These are phyloP conservation scores for Agrochola circellaris DNA, from an alignment of 2,888 invertebrate species.

Conservation along the genomic window DNA sequence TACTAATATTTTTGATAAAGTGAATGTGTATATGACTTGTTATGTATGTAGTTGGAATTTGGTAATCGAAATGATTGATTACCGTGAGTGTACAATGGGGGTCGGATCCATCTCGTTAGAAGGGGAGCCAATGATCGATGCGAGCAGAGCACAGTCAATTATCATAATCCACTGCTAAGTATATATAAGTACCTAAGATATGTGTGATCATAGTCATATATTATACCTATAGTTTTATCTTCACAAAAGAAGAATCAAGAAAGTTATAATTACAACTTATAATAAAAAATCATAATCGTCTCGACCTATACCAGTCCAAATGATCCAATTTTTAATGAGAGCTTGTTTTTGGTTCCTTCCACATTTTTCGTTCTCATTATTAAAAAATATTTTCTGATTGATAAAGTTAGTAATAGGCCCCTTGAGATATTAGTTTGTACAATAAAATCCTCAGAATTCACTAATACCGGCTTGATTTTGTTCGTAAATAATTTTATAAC, in stretches of 20 bases:
- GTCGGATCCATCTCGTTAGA: slow-evolving; percentile 60
- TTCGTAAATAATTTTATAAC: slow-evolving; percentile 45
- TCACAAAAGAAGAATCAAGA: not conserved
- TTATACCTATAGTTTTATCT: not conserved
- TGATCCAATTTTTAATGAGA: slow-evolving; percentile 7
- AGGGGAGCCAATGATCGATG: slow-evolving; percentile 71
- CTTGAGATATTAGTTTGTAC: slow-evolving; percentile 43
- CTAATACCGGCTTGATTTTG: slow-evolving; percentile 34
- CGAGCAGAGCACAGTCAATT: slow-evolving; percentile 64
- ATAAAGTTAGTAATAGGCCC: slow-evolving; percentile 29
- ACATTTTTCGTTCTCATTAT: slow-evolving; percentile 20
- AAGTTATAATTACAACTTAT: not conserved
- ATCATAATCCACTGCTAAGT: slow-evolving; percentile 65
- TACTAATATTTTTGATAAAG: slow-evolving; percentile 52
- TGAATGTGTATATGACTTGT: slow-evolving; percentile 48
- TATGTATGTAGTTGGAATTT: slow-evolving; percentile 60
- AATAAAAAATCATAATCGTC: not conserved
- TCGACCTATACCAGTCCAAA: not conserved
- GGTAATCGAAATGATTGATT: slow-evolving; percentile 70
- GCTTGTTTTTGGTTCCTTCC: not conserved
- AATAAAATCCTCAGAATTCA: slow-evolving; percentile 28
- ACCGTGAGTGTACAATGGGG: slow-evolving; percentile 63
- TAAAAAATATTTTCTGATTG: slow-evolving; percentile 29
- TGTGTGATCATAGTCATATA: not conserved
- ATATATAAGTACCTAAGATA: not conserved